Conservation (phyloP, 2,113 vertebrate species). For the Neodon shergylaensis region DNA sequence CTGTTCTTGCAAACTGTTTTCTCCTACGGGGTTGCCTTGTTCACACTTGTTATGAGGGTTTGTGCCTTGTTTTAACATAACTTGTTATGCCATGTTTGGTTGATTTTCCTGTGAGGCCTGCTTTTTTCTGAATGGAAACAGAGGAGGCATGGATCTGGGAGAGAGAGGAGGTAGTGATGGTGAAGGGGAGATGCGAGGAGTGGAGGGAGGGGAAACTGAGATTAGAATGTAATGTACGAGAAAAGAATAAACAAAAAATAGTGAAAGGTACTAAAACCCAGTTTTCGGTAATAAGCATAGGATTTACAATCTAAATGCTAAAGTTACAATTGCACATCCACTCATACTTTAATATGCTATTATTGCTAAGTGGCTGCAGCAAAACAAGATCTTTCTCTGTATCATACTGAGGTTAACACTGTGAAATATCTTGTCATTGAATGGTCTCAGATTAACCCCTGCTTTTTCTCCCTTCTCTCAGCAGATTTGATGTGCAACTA, state of each 20-base stretch:
- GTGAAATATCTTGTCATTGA: background rate
- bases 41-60: background rate
- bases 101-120: background rate
- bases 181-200: too few relatives aligned
- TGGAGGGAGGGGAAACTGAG: background rate
- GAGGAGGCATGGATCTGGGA: background rate
- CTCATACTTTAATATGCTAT: background rate
- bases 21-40: background rate
- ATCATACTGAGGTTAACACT: background rate
- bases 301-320: background rate
- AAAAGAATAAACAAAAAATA: background rate
- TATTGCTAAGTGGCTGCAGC: background rate
- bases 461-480: background rate
- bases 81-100: background rate
- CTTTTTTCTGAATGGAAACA: background rate
- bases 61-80: background rate
- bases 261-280: background rate
- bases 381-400: too few relatives aligned
- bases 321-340: too few relatives aligned
- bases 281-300: background rate
- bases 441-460: background rate
- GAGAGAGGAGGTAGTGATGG: background rate
- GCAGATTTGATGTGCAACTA: background rate
- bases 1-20: background rate
- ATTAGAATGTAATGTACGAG: background rate